Evolutionary conservation across 2,113 vertebrate species (phyloP).

Genomic region (Anser brachyrhynchus): DNA sequence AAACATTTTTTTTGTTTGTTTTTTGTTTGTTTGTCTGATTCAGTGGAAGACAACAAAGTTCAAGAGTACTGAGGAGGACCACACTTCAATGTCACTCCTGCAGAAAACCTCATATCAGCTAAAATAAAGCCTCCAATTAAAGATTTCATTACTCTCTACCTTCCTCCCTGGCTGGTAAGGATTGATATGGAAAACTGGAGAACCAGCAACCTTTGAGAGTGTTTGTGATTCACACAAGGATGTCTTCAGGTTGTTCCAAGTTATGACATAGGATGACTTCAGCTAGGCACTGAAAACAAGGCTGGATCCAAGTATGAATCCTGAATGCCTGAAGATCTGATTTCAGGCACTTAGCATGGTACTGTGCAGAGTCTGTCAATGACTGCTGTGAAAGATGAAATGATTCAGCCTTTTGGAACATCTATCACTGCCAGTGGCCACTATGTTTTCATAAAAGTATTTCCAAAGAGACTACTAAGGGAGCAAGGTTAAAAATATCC

Average conservation of each 20-base stretch:
- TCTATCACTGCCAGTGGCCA: not conserved
- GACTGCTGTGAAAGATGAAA: not conserved
- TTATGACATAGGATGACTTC: accelerated
- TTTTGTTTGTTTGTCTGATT: not conserved
- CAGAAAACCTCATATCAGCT: not conserved
- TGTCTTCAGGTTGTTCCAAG: not conserved
- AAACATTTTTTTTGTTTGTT: not conserved
- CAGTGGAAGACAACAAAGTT: not conserved
- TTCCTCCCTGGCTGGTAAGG: not conserved
- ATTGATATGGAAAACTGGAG: not conserved
- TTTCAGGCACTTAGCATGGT: not conserved
- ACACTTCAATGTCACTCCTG: not conserved
- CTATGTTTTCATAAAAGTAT: not conserved
- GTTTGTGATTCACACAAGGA: accelerated
- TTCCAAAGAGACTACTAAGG: not conserved
- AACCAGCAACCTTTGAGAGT: not conserved
- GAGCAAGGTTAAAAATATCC: not conserved
- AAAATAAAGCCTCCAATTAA: not conserved
- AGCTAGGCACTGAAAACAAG: not conserved
- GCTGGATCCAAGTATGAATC: not conserved
- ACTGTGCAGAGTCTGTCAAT: not conserved
- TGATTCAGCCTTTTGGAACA: not conserved
- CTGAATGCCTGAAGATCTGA: not conserved
- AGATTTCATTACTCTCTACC: not conserved
- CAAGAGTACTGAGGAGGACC: not conserved